Base-by-base conservation (phyloP, 2,797 vertebrate species). In the Babyrousa celebensis region DNA sequence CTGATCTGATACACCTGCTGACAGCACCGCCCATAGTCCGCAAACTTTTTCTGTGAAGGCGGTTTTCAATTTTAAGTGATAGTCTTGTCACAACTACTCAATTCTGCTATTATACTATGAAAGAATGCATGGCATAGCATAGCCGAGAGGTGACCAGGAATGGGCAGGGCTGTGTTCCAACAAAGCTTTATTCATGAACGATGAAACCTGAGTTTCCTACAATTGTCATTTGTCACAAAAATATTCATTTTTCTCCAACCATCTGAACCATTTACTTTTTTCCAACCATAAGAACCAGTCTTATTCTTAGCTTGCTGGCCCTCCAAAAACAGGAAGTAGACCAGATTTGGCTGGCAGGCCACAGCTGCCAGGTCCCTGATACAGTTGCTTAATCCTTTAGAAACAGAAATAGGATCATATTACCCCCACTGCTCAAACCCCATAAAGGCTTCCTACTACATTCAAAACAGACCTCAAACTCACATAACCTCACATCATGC, bases 281-380 rank as follows among this genome's bases (percentile, higher is more conserved):
- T 82, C 40, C 12, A 70, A 56, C 25, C 16, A 10, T 25, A 58
- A 63, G 40, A 40, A 32, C 54, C 86, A 65, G 5, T 67, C 27
- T 27, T 23, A 23, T 32, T 94, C 77, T 88, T 20, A 25, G 84
- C n/a, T 17, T 20, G 32, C 0, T 17, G 75, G 52, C 74, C 6
- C 80, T 56, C 68, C 74, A 3, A 58, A 93, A 96, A 92, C 10
- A 85, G 96, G 94, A 93, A 96, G 93, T 11, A 25, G 58, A 25
- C 8, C 58, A 63, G 78, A 62, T 70, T 16, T 9, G 77, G 80
- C 29, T 52, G 54, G 25, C 65, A 27, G 52, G 48, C 36, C 48
- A 4, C 23, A 18, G 84, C 43, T 27, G 80, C 54, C 18, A 40
- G 27, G 60, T 40, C 7, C 36, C n/a, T 4, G 89, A 32, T 4